phyloP scores from a whole-genome alignment of 35 echinoderm and acorn worm genomes.

The Lytechinus pictus region DNA sequence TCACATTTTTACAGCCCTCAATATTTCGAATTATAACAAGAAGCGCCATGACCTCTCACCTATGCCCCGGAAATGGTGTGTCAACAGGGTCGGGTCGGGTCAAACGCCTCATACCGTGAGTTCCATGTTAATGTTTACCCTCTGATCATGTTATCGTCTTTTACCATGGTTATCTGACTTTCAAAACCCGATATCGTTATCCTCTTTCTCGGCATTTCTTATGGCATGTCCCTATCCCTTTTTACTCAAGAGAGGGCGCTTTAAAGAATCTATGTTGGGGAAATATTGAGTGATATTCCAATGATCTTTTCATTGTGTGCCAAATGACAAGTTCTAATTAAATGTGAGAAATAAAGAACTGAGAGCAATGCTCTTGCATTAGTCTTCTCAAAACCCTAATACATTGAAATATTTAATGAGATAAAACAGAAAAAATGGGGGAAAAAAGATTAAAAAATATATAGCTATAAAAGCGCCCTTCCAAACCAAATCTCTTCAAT shows the following conservation, averaged over 20 bases:
- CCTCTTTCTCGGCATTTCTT: neutral
- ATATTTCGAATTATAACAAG: neutral
- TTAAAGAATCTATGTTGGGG: neutral
- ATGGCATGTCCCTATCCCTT: neutral
- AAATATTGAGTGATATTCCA: neutral
- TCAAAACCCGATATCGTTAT: neutral
- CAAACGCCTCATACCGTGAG: constrained; percentile 33
- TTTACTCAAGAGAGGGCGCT: neutral
- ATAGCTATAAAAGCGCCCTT: neutral
- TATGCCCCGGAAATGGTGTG: constrained; percentile 24
- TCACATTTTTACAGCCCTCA: neutral
- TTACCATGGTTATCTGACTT: neutral
- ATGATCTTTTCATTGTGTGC: too few species aligned
- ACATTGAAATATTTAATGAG: neutral
- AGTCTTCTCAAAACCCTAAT: too few species aligned
- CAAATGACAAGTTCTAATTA: too few species aligned
- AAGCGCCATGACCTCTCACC: constrained; percentile 13
- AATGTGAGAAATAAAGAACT: too few species aligned
- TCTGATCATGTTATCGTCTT: neutral
- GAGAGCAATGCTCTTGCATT: too few species aligned
- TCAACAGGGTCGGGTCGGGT: constrained; percentile 50
- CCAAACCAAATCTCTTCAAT: neutral
- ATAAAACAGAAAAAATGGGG: neutral
- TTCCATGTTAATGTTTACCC: constrained; percentile 33
- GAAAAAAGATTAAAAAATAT: neutral